phyloP scores from a whole-genome alignment of 2,888 invertebrate species.

The Synanthedon myopaeformis region DNA sequence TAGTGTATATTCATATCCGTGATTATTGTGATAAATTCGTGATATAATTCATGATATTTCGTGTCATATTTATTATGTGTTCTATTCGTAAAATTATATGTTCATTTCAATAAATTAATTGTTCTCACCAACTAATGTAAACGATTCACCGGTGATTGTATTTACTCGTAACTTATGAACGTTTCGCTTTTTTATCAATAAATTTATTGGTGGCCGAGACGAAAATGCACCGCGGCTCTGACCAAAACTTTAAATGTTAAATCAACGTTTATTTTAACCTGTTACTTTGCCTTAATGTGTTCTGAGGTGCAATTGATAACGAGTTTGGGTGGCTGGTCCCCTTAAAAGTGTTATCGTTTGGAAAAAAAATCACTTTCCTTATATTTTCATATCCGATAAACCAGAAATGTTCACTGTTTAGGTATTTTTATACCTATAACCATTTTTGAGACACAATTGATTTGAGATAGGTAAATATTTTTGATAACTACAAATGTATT shows the following conservation, averaged over 20 bases:
- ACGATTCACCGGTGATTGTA: slow-evolving; percentile 26
- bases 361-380: slow-evolving; percentile 24
- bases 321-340: slow-evolving; percentile 50
- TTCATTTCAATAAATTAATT: slow-evolving; percentile 12
- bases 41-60: too few relatives aligned
- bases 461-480: too few relatives aligned
- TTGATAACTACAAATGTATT: too few relatives aligned
- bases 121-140: slow-evolving; percentile 8
- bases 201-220: slow-evolving; percentile 52
- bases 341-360: slow-evolving; percentile 38
- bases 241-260: slow-evolving; percentile 45
- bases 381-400: slow-evolving; percentile 21
- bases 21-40: too few relatives aligned
- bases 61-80: too few relatives aligned
- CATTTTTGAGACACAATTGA: too few relatives aligned
- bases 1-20: too few relatives aligned
- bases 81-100: too few relatives aligned
- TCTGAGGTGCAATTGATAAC: slow-evolving; percentile 46
- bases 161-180: slow-evolving; percentile 49
- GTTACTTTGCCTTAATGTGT: slow-evolving; percentile 47
- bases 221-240: slow-evolving; percentile 30
- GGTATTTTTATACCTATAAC: too few relatives aligned
- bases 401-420: slow-evolving; percentile 16
- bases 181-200: slow-evolving; percentile 51
- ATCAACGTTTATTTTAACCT: slow-evolving; percentile 48